Conservation (phyloP, 1,140 invertebrate species). For the Grapholita molesta region DNA sequence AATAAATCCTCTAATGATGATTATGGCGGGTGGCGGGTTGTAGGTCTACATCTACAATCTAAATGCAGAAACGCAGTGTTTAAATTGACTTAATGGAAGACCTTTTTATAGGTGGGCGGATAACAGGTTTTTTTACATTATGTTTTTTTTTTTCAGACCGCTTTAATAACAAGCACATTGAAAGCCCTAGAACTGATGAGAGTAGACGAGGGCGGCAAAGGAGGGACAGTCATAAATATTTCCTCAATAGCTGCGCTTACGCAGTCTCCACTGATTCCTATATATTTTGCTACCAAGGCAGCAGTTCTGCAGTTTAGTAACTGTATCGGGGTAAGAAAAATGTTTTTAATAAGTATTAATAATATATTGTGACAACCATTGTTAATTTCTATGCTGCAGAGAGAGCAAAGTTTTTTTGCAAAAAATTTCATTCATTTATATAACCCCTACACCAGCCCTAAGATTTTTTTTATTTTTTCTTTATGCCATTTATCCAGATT, state of each 20-base stretch:
- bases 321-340: conserved; percentile 67
- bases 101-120: background rate
- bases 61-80: too few relatives aligned
- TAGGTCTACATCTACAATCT: too few relatives aligned
- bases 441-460: too few relatives aligned
- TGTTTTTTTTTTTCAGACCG: conserved; percentile 48
- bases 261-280: conserved; percentile 70
- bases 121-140: background rate
- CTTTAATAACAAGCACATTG: conserved; percentile 58
- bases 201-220: conserved; percentile 67
- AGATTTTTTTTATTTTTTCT: too few relatives aligned
- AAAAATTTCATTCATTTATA: too few relatives aligned
- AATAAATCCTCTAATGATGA: too few relatives aligned
- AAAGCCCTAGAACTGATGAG: conserved; percentile 78
- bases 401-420: too few relatives aligned
- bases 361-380: background rate
- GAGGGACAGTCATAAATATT: conserved; percentile 76
- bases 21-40: too few relatives aligned
- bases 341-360: background rate
- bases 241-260: conserved; percentile 75
- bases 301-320: conserved; percentile 79
- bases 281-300: conserved; percentile 79
- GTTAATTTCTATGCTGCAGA: too few relatives aligned
- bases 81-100: too few relatives aligned
- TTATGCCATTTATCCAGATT: too few relatives aligned